Conservation (phyloP, 2,797 vertebrate species). For the Malurus splendens region DNA sequence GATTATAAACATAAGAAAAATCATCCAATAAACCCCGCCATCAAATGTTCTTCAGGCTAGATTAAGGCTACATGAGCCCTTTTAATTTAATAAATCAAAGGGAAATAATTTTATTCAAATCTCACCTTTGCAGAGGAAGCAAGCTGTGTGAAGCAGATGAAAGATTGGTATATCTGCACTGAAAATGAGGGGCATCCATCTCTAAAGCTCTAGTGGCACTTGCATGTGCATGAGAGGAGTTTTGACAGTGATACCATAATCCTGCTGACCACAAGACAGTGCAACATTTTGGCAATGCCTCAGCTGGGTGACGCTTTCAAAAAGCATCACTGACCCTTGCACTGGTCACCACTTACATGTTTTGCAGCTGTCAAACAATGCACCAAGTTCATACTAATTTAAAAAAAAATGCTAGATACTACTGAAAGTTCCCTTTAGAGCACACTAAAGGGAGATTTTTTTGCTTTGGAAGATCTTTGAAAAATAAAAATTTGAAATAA, state of each 20-base stretch:
- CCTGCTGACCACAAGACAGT: background rate
- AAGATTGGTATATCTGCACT: background rate
- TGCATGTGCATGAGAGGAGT: background rate
- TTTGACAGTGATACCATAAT: background rate
- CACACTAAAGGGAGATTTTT: background rate
- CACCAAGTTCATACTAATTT: background rate
- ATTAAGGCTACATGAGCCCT: background rate
- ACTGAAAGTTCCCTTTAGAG: background rate
- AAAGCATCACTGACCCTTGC: background rate
- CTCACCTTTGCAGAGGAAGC: background rate
- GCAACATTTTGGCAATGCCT: background rate
- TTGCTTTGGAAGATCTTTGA: background rate
- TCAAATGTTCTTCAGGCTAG: background rate
- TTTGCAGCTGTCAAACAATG: background rate
- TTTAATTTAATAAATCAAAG: constrained; percentile 15
- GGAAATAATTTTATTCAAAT: background rate
- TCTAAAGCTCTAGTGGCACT: background rate
- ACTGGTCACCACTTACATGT: background rate
- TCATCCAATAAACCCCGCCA: background rate
- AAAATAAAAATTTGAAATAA: background rate
- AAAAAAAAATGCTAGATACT: background rate
- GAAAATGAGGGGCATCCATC: background rate
- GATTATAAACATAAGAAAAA: constrained; percentile 33
- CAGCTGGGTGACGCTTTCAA: accelerated
- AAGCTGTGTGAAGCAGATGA: background rate